Evolutionary conservation across 53 echinoderm and acorn worm genomes (phyloP), one percentile per base, ranked within the genome.

Genomic region (Holothuria leucospilota): DNA sequence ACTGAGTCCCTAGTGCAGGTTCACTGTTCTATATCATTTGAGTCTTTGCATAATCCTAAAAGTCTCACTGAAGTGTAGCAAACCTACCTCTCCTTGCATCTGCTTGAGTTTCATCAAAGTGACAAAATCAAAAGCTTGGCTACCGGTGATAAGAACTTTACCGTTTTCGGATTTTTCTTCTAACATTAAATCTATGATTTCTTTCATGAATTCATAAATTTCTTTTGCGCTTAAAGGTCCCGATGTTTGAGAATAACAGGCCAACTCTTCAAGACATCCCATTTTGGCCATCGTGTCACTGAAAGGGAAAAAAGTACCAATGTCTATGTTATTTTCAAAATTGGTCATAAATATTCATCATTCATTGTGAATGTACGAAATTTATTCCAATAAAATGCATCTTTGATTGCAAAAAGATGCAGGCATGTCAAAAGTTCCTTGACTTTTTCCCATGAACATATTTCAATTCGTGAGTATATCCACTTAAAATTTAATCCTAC

Each of bases 211-310:
- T 29, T 83, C 71, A 81, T 92, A 91, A 63, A 89, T 64, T 74
- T 89, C 86, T 16, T 82, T 66, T 2, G 90, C 82, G 8, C 72
- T 63, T 34, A 82, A 27, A n/a, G 84, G 84, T 3, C 94, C 94
- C 1, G 94, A 92, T 64, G 89, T 84, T 89, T 94, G 94, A 42
- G 89, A 88, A 61, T 94, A 94, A 87, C 92, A 92, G 64, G 89
- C 94, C 13, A 85, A 39, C 49, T 94, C 87, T 23, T 94, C 92
- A 16, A 68, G 29, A 29, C 86, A 71, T 15, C 62, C 91, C 25
- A 92, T 51, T 39, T 84, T 28, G 40, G 29, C 49, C 12, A 89
- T 91, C 20, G 90, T 87, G 41, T 94, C 94, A 29, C 94, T 94
- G 66, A 61, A 69, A 53, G 39, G 13, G 59, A 80, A 56, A 51